These are phyloP conservation scores for Mactra quadrangularis DNA, from an alignment of 1,140 invertebrate genomes.

Conservation along the genomic window DNA sequence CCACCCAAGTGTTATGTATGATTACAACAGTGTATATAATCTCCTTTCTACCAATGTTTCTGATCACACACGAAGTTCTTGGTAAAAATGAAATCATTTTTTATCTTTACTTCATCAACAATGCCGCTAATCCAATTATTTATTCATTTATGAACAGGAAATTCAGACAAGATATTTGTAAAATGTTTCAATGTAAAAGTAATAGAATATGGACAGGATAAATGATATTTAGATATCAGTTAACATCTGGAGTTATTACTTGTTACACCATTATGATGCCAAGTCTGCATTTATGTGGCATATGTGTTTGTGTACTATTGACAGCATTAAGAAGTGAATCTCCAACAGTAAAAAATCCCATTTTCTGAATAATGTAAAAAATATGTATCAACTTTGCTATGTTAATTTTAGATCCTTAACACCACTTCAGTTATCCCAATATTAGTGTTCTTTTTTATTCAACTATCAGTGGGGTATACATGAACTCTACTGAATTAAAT, in stretches of 20 bases:
- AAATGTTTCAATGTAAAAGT: constrained; percentile 59
- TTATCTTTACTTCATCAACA: constrained; percentile 81
- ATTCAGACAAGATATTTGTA: constrained; percentile 75
- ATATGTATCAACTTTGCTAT: not conserved
- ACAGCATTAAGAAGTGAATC: not conserved
- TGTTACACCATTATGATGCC: no score
- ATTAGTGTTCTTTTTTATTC: no score
- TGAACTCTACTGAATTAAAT: no score
- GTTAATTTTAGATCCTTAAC: no score
- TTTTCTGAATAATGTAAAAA: not conserved
- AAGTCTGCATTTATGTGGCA: no score
- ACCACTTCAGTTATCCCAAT: no score
- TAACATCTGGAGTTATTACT: no score
- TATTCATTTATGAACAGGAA: constrained; percentile 81
- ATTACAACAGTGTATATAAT: constrained; percentile 75
- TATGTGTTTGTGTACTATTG: no score
- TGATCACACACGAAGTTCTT: constrained; percentile 66
- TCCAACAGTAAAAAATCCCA: not conserved
- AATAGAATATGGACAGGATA: constrained; percentile 15
- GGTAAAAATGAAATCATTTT: constrained; percentile 69
- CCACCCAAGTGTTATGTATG: constrained; percentile 73
- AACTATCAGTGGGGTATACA: no score
- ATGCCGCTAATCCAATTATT: constrained; percentile 80
- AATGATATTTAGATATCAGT: no score
- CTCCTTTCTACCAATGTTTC: constrained; percentile 75